These are phyloP conservation scores for Nephrotoma guestfalica DNA, from an alignment of 2,888 invertebrate species.

Conservation along the genomic window DNA sequence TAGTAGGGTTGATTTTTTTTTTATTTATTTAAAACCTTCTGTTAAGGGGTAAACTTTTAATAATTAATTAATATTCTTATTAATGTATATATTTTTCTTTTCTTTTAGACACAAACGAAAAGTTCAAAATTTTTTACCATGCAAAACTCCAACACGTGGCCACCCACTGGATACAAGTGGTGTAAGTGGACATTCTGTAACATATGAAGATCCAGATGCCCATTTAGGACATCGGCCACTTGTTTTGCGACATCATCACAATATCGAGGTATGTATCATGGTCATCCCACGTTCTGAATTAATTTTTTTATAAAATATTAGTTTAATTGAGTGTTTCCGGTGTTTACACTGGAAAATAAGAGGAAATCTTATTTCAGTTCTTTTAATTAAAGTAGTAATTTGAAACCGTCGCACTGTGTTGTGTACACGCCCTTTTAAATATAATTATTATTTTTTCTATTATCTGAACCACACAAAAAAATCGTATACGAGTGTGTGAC, in stretches of 20 bases:
- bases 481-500: not conserved
- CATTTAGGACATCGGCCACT: constrained; percentile 36
- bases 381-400: not conserved
- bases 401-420: not conserved
- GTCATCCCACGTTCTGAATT: not conserved
- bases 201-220: constrained; percentile 68
- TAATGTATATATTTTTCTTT: constrained; percentile 10
- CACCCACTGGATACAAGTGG: constrained; percentile 26
- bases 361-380: not conserved
- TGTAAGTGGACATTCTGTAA: constrained; percentile 38
- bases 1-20: not conserved
- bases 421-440: not conserved
- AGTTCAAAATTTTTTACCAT: constrained; percentile 72
- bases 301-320: not conserved
- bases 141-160: constrained; percentile 54
- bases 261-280: constrained; percentile 26
- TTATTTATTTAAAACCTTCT: not conserved
- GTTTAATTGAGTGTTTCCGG: not conserved
- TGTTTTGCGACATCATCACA: constrained; percentile 36
- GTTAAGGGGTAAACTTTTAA: not conserved
- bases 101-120: constrained; percentile 67
- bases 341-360: not conserved
- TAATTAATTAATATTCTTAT: not conserved
- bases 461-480: not conserved
- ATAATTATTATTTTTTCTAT: not conserved